These are phyloP conservation scores for Aphodius granarius DNA, from an alignment of 2,888 invertebrate genomes.

Conservation along the genomic window DNA sequence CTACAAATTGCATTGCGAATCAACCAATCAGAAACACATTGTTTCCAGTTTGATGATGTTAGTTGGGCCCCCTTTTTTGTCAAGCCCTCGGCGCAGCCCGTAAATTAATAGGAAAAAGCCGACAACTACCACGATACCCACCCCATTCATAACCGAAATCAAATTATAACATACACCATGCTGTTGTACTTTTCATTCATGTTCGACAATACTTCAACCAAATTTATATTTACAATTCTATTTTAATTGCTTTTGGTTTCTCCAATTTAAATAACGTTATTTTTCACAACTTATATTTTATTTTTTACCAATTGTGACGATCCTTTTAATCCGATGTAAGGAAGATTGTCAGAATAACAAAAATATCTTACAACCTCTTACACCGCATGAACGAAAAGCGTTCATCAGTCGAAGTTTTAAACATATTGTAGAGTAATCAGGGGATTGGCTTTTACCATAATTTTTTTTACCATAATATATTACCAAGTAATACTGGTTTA, in stretches of 20 bases:
- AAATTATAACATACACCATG: not conserved
- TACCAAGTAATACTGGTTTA: too few relatives aligned
- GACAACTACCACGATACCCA: not conserved
- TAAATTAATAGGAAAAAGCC: not conserved
- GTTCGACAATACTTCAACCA: not conserved
- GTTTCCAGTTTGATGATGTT: conserved; percentile 35
- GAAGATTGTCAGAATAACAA: too few relatives aligned
- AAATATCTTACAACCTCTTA: too few relatives aligned
- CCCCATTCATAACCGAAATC: not conserved
- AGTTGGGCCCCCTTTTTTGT: not conserved
- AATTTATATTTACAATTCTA: not conserved
- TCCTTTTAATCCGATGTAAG: too few relatives aligned
- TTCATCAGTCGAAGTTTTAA: too few relatives aligned
- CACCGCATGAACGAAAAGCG: too few relatives aligned
- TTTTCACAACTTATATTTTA: too few relatives aligned
- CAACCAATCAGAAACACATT: conserved; percentile 56
- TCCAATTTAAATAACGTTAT: too few relatives aligned
- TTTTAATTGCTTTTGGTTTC: not conserved
- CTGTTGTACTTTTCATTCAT: not conserved
- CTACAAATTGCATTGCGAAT: conserved; percentile 57
- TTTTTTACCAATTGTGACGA: too few relatives aligned
- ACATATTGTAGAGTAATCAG: too few relatives aligned
- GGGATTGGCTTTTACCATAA: too few relatives aligned
- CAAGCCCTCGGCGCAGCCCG: not conserved
- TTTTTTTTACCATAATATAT: too few relatives aligned